These are phyloP conservation scores for Ceyx cyanopectus DNA, from an alignment of 2,113 vertebrate species.

Conservation along the genomic window DNA sequence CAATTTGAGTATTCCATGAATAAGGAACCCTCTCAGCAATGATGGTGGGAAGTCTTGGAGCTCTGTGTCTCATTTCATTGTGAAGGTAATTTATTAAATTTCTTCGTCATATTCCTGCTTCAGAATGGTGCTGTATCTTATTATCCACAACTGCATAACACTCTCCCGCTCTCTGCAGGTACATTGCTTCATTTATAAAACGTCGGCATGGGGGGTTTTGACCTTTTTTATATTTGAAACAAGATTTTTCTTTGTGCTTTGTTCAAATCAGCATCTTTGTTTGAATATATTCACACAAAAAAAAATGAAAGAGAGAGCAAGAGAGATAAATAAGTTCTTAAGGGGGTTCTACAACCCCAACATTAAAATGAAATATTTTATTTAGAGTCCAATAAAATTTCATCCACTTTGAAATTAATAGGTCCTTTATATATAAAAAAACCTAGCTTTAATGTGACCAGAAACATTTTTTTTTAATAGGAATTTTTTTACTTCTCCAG, in stretches of 20 bases:
- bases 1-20: background rate
- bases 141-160: background rate
- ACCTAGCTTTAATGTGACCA: background rate
- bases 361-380: background rate
- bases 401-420: background rate
- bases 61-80: background rate
- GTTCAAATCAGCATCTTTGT: background rate
- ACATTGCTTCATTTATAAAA: background rate
- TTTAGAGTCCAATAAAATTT: background rate
- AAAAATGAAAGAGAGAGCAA: background rate
- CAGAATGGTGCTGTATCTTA: background rate
- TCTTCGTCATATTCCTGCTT: background rate
- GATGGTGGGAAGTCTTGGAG: background rate
- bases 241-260: background rate
- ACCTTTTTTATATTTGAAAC: background rate
- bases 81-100: background rate
- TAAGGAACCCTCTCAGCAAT: background rate
- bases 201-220: rapidly evolving
- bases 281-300: background rate
- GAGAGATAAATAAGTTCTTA: background rate
- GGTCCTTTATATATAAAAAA: background rate
- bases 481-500: background rate
- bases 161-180: background rate
- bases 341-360: background rate
- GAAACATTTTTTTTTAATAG: background rate